These are phyloP conservation scores for Leptopilina syphax DNA, from an alignment of 2,888 invertebrate genomes.

Conservation along the genomic window DNA sequence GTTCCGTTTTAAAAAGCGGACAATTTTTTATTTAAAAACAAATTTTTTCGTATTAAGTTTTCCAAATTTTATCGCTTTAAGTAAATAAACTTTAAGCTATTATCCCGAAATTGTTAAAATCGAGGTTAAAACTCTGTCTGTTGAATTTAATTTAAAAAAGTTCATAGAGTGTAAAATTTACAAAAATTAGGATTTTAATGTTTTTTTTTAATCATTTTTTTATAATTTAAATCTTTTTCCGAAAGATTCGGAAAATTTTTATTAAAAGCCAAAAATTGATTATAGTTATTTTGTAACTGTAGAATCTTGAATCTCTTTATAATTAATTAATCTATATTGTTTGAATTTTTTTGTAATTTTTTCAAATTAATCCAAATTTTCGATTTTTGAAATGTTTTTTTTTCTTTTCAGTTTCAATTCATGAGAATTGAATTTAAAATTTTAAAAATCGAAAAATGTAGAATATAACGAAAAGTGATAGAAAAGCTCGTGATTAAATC, in stretches of 20 bases:
- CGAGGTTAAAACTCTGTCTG: background rate
- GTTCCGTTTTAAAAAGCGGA: no score
- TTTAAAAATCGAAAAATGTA: background rate
- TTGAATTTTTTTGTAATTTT: background rate
- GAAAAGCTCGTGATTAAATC: conserved; percentile 4
- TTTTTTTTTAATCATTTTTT: no score
- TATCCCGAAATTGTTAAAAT: background rate
- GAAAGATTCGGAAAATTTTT: no score
- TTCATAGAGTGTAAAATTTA: background rate
- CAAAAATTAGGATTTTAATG: no score
- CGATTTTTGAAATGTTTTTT: no score
- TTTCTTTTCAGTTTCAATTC: background rate
- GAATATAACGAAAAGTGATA: background rate
- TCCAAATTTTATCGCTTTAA: background rate
- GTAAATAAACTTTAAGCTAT: background rate
- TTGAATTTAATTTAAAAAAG: conserved; percentile 4
- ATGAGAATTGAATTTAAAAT: background rate
- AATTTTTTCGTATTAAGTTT: background rate
- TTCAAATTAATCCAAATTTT: background rate
- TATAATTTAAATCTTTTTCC: no score
- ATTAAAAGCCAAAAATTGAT: no score
- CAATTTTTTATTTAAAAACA: no score
- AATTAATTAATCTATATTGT: background rate
- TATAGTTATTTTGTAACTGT: no score
- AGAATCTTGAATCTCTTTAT: no score